A percentile compares a stretch with the other conserved stretches of the same genome.
phyloP scores from a whole-genome alignment of 2,797 vertebrate species.

The Peromyscus aztecus region DNA sequence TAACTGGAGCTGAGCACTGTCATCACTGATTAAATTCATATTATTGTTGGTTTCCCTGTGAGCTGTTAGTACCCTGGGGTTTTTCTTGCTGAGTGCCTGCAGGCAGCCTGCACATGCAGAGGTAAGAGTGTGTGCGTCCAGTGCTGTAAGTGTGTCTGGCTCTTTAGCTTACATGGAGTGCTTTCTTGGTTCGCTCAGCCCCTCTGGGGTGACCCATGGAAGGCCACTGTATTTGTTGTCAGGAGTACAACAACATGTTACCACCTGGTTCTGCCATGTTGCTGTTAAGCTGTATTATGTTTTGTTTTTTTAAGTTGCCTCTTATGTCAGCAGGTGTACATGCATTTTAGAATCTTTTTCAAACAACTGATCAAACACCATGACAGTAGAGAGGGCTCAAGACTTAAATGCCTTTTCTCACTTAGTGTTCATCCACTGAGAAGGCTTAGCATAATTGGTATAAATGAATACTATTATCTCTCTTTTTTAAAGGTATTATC shows the following conservation, averaged over 20 bases:
- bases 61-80: not conserved
- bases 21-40: not conserved
- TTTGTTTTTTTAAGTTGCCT: not conserved
- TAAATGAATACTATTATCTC: constrained; percentile 1
- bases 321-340: not conserved
- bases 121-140: fast-evolving
- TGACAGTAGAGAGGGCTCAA: not conserved
- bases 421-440: not conserved
- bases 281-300: constrained; percentile 1
- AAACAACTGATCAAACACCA: not conserved
- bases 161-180: not conserved
- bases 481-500: not conserved
- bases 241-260: not conserved
- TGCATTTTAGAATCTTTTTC: constrained; percentile 11
- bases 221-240: not conserved
- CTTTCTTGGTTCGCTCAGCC: not conserved
- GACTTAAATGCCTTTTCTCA: constrained; percentile 12
- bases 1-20: not conserved
- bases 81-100: not conserved
- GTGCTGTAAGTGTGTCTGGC: not conserved
- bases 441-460: constrained; percentile 21
- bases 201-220: not conserved
- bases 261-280: not conserved
- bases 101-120: not conserved
- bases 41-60: not conserved